Evolutionary conservation across 2,888 invertebrate genomes (phyloP), one percentile per base, ranked within the genome.

Genomic region (Metacarcinus magister): DNA sequence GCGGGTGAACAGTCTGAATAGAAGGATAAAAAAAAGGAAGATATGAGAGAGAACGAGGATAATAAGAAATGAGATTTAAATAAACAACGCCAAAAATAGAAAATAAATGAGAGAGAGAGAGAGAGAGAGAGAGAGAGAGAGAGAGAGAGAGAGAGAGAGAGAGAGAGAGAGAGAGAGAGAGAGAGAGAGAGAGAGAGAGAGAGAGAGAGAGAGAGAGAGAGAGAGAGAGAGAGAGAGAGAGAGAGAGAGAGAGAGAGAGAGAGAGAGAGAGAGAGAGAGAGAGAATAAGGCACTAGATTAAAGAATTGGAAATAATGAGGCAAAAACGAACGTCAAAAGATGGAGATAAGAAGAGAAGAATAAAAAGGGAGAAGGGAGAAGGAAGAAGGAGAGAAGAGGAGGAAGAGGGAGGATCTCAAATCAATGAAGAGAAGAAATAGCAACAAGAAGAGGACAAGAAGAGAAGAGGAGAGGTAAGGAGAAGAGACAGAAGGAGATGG

Each of bases 121-220:
- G 87, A 87, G 39, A 39, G 39, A 87, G 87, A 87, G 39, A 39
- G 39, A 87, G 87, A 87, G 39, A 39, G 39, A 87, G 87, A 87
- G 39, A 39, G 39, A 87, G 87, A 87, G 39, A 39, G 39, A 87
- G 87, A 87, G 39, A 39, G 39, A 87, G 54, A 54, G 54, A 54
- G 8, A 54, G 54, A 54, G 8, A 54, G 54, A 54, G 13, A 54
- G 5, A 13, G 13, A 54, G 13, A 8, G 13, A 54, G 5, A 54
- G 8, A 13, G 5, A 54, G 13, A 54, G 8, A 54, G 13, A 54
- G 5, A 13, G 5, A 54, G 13, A 54, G 5, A 54, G 5, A 54
- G 13, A 54, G 54, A 54, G 54, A 54, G 8, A 54, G 13, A 54
- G 5, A 5, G 13, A 5, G 5, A 54, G 13, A 54, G 8, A 13